A percentile compares a stretch with the other conserved stretches of the same genome.
phyloP scores from a whole-genome alignment of 2,888 invertebrate species.

The Mesoligia furuncula region DNA sequence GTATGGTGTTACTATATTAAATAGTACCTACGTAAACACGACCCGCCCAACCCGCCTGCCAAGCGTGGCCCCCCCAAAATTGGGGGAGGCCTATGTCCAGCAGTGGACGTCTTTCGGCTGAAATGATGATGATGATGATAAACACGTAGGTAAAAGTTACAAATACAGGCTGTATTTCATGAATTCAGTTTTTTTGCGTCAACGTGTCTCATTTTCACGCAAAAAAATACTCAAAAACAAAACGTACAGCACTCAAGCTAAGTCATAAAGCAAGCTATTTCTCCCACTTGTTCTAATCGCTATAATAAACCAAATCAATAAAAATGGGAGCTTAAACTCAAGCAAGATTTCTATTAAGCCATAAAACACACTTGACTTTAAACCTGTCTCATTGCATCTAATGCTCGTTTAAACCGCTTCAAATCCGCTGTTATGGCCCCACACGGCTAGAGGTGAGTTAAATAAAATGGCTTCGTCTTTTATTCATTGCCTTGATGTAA shows the following conservation, averaged over 20 bases:
- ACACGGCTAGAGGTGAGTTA: constrained; percentile 49
- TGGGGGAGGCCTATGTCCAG: too few species aligned
- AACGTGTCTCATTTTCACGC: too few species aligned
- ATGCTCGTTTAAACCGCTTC: constrained; percentile 30
- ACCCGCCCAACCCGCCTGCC: too few species aligned
- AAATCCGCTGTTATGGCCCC: constrained; percentile 52
- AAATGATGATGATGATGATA: too few species aligned
- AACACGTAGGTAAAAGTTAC: too few species aligned
- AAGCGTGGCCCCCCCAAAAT: too few species aligned
- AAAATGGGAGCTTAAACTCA: constrained; percentile 3
- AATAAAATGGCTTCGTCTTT: constrained; percentile 64
- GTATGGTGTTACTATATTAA: too few species aligned
- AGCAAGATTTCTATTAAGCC: constrained; percentile 23
- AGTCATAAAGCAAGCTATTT: neutral
- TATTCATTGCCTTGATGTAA: constrained; percentile 59
- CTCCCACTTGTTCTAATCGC: neutral
- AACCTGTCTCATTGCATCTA: constrained; percentile 39
- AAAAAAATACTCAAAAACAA: neutral
- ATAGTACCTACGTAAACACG: too few species aligned
- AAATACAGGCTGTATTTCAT: neutral
- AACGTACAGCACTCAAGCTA: neutral
- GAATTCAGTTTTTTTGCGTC: too few species aligned
- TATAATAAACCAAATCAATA: constrained; percentile 24
- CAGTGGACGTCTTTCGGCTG: too few species aligned
- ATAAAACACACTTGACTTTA: constrained; percentile 50